phyloP scores from a whole-genome alignment of 92 coral and sea anemone genomes.

The Zoanthus solanderi region DNA sequence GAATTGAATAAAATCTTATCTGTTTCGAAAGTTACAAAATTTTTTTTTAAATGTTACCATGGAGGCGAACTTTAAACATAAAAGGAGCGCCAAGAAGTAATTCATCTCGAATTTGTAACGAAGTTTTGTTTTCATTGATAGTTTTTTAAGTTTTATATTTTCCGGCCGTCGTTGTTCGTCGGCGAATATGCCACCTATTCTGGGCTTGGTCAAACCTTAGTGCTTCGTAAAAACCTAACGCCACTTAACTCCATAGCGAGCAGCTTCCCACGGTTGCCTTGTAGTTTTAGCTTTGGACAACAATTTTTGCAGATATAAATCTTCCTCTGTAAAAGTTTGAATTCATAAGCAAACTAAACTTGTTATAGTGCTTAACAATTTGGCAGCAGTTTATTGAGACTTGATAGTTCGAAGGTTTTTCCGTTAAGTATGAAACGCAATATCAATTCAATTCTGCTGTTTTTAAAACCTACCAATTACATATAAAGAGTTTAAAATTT shows the following conservation, averaged over 20 bases:
- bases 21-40: background rate
- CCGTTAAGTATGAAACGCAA: slow-evolving; percentile 8
- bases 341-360: background rate
- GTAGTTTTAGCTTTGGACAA: background rate
- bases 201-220: no score
- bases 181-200: no score
- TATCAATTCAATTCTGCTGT: background rate
- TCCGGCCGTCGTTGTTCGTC: no score
- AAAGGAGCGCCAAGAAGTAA: background rate
- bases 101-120: background rate
- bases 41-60: background rate
- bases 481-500: background rate
- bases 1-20: no score
- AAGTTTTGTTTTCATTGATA: background rate
- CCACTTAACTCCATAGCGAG: no score
- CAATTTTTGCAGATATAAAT: background rate
- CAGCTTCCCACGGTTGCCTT: background rate
- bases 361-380: background rate
- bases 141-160: background rate
- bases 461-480: slow-evolving; percentile 3
- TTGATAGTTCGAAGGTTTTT: slow-evolving; percentile 30
- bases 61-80: background rate
- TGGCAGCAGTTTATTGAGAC: no score
- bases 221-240: no score
- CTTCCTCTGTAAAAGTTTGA: background rate